Evolutionary conservation across 2,113 vertebrate genomes (phyloP).

Genomic region (Datnioides undecimradiatus): DNA sequence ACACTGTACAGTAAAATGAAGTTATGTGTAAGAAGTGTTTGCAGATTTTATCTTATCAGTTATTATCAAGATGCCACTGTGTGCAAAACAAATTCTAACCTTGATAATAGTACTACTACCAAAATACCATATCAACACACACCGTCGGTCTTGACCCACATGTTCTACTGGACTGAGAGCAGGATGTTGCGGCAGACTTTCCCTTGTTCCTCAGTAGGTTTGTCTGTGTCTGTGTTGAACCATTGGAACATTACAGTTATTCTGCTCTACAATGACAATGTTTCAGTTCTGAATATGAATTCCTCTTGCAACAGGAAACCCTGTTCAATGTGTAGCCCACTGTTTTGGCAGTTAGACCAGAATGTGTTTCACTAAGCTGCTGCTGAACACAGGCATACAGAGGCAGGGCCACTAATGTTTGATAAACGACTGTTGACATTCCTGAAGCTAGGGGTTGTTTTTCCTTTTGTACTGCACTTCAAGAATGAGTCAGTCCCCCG

Average conservation of each 20-base stretch:
- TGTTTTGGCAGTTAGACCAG: conserved; percentile 18
- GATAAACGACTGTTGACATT: conserved; percentile 76
- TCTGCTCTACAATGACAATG: background rate
- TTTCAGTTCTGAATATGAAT: conserved; percentile 17
- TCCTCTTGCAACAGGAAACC: conserved; percentile 36
- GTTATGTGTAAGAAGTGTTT: background rate
- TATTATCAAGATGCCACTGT: background rate
- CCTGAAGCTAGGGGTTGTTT: conserved; percentile 52
- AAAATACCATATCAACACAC: background rate
- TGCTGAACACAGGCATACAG: background rate
- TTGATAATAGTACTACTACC: background rate
- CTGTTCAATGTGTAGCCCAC: conserved; percentile 7
- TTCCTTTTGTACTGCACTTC: conserved; percentile 64
- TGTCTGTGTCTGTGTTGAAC: background rate
- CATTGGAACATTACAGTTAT: background rate
- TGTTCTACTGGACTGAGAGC: background rate
- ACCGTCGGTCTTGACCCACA: background rate
- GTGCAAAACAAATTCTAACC: background rate
- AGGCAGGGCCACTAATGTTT: conserved; percentile 34
- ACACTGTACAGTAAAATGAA: no score
- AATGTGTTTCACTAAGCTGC: conserved; percentile 22
- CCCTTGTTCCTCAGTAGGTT: background rate
- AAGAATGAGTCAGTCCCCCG: conserved; percentile 67
- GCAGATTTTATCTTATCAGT: background rate
- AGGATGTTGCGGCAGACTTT: background rate